These are phyloP conservation scores for Bombus superbus DNA, from an alignment of 1,140 invertebrate genomes.

Conservation along the genomic window DNA sequence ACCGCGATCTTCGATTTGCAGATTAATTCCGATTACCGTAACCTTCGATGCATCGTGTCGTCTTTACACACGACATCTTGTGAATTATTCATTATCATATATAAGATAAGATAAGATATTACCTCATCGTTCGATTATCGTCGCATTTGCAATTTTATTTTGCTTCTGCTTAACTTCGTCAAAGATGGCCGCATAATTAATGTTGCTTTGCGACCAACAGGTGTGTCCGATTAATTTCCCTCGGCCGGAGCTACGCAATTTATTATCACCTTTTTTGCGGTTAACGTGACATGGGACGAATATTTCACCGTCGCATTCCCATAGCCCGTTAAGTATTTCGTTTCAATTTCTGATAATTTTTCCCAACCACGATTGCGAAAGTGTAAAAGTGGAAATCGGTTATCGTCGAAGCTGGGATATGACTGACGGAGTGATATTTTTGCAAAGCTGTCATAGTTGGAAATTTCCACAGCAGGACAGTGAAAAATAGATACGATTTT, in stretches of 20 bases:
- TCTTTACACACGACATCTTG: no score
- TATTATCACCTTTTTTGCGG: constrained; percentile 16
- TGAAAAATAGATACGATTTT: constrained; percentile 13
- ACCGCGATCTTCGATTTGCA: no score
- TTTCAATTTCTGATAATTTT: background rate
- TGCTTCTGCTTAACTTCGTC: background rate
- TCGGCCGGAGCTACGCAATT: background rate
- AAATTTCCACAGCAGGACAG: background rate
- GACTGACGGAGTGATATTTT: background rate
- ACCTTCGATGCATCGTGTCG: no score
- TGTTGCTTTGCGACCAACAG: background rate
- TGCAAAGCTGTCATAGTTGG: background rate
- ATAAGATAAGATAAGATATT: no score
- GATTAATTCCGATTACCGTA: no score
- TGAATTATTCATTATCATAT: no score
- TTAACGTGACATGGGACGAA: background rate
- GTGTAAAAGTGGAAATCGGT: background rate
- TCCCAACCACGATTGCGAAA: background rate
- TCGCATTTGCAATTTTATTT: background rate
- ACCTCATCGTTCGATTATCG: background rate
- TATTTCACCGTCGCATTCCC: no score
- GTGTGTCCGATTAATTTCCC: constrained; percentile 11
- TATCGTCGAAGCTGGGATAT: background rate
- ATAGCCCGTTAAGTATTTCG: background rate
- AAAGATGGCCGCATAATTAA: background rate